Evolutionary conservation across 2,888 invertebrate genomes (phyloP).

Genomic region (Cryptops parisi): DNA sequence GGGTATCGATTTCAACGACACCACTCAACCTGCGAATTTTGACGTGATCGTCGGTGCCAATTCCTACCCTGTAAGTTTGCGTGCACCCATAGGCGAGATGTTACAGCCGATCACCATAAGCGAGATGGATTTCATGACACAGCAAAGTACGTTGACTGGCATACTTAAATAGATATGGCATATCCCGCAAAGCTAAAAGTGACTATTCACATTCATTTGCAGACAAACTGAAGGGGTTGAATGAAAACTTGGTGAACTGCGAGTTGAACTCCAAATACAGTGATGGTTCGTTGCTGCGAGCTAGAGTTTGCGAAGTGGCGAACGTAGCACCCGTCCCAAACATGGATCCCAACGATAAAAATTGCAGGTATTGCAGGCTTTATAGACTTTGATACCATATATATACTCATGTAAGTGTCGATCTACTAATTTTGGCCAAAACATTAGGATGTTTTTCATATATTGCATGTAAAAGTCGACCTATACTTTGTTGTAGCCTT

Average conservation of each 20-base stretch:
- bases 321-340: conserved; percentile 54
- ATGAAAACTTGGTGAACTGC: conserved; percentile 46
- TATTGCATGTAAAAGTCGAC: too few species aligned
- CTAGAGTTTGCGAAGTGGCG: conserved; percentile 54
- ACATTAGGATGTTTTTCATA: too few species aligned
- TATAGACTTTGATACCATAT: not conserved
- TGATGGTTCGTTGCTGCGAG: conserved; percentile 39
- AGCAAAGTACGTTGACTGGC: conserved; percentile 41
- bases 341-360: too few species aligned
- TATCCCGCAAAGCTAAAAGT: too few species aligned
- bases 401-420: not conserved
- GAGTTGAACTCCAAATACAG: conserved; percentile 28
- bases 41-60: conserved; percentile 42
- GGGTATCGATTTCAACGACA: conserved; percentile 85
- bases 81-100: conserved; percentile 75
- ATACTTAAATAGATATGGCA: not conserved
- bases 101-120: conserved; percentile 63
- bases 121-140: conserved; percentile 50
- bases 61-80: conserved; percentile 38
- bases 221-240: conserved; percentile 76
- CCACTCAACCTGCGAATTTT: conserved; percentile 72
- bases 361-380: too few species aligned
- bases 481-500: too few species aligned
- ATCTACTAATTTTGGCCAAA: not conserved
- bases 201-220: too few species aligned